Evolutionary conservation across 1,140 invertebrate genomes (phyloP), one percentile per base, ranked within the genome.

Genomic region (Phocides pigmalion): DNA sequence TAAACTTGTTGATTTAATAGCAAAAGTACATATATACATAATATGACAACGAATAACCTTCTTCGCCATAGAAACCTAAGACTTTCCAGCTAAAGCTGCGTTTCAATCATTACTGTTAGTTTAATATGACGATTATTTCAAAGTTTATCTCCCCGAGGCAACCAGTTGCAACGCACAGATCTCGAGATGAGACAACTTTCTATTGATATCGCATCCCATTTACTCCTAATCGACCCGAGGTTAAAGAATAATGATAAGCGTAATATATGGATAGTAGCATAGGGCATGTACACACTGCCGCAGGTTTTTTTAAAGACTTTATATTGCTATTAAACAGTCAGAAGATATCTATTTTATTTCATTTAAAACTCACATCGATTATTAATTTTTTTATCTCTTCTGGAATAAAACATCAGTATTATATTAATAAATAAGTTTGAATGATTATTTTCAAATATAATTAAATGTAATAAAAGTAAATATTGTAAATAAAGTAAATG

Each of bases 111-210:
- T 4, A n/a, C 0, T 58, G 54, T 58, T 12, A 44, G 37, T 58
- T 44, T 58, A 58, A 44, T 58, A 44, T 44, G 54, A 44, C 39
- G 39, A 58, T 58, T 58, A 58, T 20, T 58, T 58, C 39, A 58
- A 58, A 44, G 54, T 58, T 58, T 44, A 42, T 44, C 20, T 58
- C 39, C 12, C 5, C 5, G 32, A 39, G 2, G 9, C 22, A 54
- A 53, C 50, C 17, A 35, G 50, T 51, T 51, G 28, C 28, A n/a
- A 20, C 11, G 17, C 2, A 22, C 44, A 8, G 6, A 15, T 37
- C 16, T 3, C 6, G 14, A 35, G 49, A 51, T 37, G 20, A 28
- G 28, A 4, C 25, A 37, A 16, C 49, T 17, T 16, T 32, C 5
- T 44, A 44, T 17, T 20, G 46, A 32, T 32, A 28, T 50, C 47